Percentiles rank a stretch among this genome's conserved stretches.
Evolutionary conservation across 2,888 invertebrate genomes (phyloP).

Genomic region (Ichneumoninae sp.): DNA sequence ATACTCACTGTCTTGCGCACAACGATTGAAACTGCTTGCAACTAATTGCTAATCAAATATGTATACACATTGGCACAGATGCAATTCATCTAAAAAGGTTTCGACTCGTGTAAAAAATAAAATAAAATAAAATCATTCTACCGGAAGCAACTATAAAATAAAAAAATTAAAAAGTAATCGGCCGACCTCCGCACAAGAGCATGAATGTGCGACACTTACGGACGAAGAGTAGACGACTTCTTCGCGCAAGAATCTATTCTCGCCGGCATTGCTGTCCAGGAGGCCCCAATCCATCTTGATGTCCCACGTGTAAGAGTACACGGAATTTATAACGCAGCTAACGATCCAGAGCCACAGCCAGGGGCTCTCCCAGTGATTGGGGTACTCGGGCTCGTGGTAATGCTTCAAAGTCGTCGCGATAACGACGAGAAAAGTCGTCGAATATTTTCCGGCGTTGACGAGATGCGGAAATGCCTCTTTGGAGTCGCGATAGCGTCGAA

Average conservation of each 20-base stretch:
- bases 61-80: too few relatives aligned
- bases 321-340: constrained; percentile 93
- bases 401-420: constrained; percentile 91
- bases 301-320: constrained; percentile 99
- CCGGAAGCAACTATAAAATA: not conserved
- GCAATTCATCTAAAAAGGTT: too few relatives aligned
- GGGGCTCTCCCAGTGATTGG: constrained; percentile 90
- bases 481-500: constrained; percentile 97
- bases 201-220: constrained; percentile 86
- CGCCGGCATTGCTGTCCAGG: constrained; percentile 95
- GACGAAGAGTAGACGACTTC: constrained; percentile 97
- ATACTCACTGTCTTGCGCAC: too few relatives aligned
- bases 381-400: constrained; percentile 87
- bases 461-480: constrained; percentile 97
- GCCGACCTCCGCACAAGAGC: not conserved
- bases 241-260: constrained; percentile 95
- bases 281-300: constrained; percentile 99
- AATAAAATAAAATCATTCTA: constrained; percentile 18
- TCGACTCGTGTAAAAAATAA: too few relatives aligned
- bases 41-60: too few relatives aligned
- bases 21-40: too few relatives aligned
- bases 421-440: constrained; percentile 98
- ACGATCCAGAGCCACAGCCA: constrained; percentile 96
- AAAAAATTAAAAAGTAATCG: not conserved
- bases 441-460: constrained; percentile 99